phyloP scores from a whole-genome alignment of 2,797 vertebrate species.

The Chloroceryle inda region DNA sequence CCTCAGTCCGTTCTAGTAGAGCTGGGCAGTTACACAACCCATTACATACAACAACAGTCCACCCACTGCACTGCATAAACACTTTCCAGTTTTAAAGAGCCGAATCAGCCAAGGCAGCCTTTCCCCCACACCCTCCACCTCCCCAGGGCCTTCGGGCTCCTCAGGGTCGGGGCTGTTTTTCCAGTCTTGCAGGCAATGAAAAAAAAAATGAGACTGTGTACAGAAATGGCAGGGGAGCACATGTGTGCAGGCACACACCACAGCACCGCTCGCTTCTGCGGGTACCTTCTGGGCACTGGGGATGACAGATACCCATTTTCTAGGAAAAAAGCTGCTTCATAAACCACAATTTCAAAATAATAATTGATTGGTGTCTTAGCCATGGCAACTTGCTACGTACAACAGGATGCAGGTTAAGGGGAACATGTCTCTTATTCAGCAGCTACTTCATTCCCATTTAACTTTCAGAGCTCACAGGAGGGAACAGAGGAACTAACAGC shows the following conservation, averaged over 20 bases:
- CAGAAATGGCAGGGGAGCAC: not conserved
- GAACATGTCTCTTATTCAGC: not conserved
- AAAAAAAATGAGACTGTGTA: not conserved
- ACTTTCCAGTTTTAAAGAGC: not conserved
- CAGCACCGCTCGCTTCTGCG: not conserved
- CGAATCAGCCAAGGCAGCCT: not conserved
- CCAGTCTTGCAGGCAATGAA: not conserved
- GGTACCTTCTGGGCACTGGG: not conserved
- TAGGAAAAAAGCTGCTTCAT: not conserved
- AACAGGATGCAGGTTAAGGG: not conserved
- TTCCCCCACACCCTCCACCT: not conserved
- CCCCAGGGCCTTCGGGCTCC: not conserved
- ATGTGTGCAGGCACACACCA: not conserved
- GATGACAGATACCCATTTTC: not conserved
- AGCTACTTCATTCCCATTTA: slow-evolving; percentile 12
- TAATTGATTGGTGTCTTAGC: not conserved
- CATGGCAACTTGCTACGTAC: not conserved
- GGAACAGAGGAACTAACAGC: slow-evolving; percentile 26
- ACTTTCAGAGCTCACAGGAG: slow-evolving; percentile 42
- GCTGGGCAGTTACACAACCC: slow-evolving; percentile 43
- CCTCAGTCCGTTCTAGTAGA: not conserved
- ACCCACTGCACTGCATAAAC: not conserved
- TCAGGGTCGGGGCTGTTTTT: not conserved
- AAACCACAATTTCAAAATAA: not conserved
- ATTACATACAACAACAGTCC: not conserved